phyloP scores from a whole-genome alignment of 2,113 vertebrate species.

The Odobenus rosmarus region DNA sequence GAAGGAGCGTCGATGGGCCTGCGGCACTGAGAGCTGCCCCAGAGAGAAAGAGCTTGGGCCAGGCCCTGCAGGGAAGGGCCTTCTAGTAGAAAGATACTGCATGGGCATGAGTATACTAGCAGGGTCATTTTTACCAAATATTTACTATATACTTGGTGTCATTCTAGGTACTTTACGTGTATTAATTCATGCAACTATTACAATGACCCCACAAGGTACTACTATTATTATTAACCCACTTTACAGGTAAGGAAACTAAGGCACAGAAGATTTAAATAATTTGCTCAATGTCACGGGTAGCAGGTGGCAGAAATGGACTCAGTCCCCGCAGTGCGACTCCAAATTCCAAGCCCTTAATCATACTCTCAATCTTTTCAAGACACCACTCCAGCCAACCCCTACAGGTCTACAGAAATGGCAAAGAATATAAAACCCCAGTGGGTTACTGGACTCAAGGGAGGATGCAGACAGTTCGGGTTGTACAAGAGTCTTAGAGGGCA shows the following conservation, averaged over 20 bases:
- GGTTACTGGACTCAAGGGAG: background rate
- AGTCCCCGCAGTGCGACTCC: background rate
- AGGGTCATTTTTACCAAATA: background rate
- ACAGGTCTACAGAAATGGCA: background rate
- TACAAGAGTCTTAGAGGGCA: background rate
- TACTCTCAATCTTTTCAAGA: background rate
- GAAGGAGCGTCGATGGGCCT: background rate
- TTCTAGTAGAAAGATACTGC: background rate
- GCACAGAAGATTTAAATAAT: background rate
- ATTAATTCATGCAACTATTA: background rate
- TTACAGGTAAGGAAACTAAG: slow-evolving; percentile 8
- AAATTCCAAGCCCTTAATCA: background rate
- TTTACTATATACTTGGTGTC: background rate
- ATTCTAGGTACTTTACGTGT: background rate
- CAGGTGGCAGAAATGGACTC: background rate
- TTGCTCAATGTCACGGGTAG: background rate
- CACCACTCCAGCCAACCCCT: background rate
- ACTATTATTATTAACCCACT: background rate
- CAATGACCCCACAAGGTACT: background rate
- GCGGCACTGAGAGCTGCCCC: background rate
- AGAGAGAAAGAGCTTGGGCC: background rate
- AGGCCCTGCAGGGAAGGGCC: background rate
- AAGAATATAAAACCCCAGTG: background rate
- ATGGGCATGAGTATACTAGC: background rate
- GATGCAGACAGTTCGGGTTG: background rate